Conservation (phyloP, 2,888 invertebrate species). For the Atrina japonica region DNA sequence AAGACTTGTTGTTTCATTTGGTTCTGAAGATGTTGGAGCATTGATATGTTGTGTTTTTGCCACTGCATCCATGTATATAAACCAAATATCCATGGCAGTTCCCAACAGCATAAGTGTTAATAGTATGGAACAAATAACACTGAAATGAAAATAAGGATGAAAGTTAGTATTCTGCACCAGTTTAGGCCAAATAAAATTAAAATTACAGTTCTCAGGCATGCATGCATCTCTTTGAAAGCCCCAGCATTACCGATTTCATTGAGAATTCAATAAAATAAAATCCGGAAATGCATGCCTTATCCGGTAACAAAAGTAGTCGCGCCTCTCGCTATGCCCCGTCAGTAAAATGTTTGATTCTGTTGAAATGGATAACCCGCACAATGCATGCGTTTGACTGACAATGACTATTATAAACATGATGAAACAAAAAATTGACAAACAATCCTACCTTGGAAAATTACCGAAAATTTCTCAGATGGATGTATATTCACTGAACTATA, state of each 20-base stretch:
- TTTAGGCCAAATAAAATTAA: too few species aligned
- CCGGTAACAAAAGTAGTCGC: not conserved
- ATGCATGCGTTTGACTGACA: not conserved
- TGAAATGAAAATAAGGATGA: too few species aligned
- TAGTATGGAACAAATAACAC: constrained; percentile 25
- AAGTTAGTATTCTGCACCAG: too few species aligned
- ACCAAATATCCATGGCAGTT: constrained; percentile 15
- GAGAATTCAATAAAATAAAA: not conserved
- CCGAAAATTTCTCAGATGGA: too few species aligned
- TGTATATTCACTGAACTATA: too few species aligned
- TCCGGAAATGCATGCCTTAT: not conserved
- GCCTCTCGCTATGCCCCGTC: too few species aligned
- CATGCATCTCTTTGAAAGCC: too few species aligned
- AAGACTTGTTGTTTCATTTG: not conserved
- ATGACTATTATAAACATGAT: not conserved
- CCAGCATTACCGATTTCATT: not conserved
- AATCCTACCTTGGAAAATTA: too few species aligned
- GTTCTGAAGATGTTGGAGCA: not conserved
- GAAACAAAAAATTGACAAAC: too few species aligned
- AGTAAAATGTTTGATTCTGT: too few species aligned
- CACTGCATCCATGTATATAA: constrained; percentile 3
- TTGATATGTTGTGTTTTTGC: not conserved
- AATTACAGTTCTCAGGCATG: not conserved
- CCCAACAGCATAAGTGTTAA: constrained; percentile 1
- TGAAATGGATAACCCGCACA: not conserved